Base-by-base conservation (phyloP, 1,140 invertebrate species). In the Diprion similis region DNA sequence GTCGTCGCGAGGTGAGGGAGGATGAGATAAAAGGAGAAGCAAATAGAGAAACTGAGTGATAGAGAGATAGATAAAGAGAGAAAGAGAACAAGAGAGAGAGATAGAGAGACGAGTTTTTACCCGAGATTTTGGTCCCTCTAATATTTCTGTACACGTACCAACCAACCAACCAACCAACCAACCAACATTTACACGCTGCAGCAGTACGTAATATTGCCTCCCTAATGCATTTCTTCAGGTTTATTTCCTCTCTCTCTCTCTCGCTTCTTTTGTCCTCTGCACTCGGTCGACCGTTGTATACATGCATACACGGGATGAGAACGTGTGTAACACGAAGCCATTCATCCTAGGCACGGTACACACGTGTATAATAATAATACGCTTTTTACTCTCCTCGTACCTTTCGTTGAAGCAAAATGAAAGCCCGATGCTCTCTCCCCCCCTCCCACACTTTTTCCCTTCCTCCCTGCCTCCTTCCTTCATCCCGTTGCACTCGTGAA, bases 371-470 rank as follows among this genome's bases (percentile, higher is more conserved):
- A 51, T 17, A 18, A 37, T 70, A 17, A 19, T 51, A 51, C 47
- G 59, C 69, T 70, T 70, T 70, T 18, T 46, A 51, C 7, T 19
- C 46, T 17, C 11, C 19, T 17, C 64, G 18, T 75, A 75, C 73
- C 72, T 73, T 75, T 72, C 73, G 76, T 76, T 77, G 77, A 80
- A 82, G 82, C 77, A 83, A 82, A 84, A 84, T 82, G 78, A 83
- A 84, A 83, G 75, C 76, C 75, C n/a, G 11, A 76, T 78, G 76
- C 77, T 70, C 66, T 18, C 17, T 64, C 10, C 10, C 48, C 19
- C 19, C 24, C 68, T 66, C 24, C 24, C 24, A 37, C 24, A 6
- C 24, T 6, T 6, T 37, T 6, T 37, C 24, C 24, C 0, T 6
- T 6, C 24, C 24, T 37, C 24, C 1, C 24, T 37, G n/a, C n/a